Evolutionary conservation across 2,888 invertebrate genomes (phyloP).

Genomic region (Phalangium opilio): DNA sequence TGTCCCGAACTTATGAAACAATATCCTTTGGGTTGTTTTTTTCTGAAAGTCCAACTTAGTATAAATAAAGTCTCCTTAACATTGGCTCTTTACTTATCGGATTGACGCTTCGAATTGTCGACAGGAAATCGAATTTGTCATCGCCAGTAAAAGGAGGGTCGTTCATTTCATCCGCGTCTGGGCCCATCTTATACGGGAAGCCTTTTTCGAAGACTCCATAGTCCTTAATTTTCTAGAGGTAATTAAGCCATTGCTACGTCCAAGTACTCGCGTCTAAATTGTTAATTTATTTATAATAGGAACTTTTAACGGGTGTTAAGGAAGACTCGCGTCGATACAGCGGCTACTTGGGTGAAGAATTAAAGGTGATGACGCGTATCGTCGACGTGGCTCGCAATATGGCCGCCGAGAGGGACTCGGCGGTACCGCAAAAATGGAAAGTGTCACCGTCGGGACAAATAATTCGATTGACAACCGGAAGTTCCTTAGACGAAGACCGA

Average conservation of each 20-base stretch:
- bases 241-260: slow-evolving; percentile 10
- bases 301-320: slow-evolving; percentile 51
- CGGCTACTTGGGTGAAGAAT: slow-evolving; percentile 45
- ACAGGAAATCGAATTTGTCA: slow-evolving; percentile 45
- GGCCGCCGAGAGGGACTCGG: neutral
- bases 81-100: slow-evolving; percentile 24
- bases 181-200: slow-evolving; percentile 52
- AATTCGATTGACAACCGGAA: slow-evolving; percentile 16
- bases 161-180: slow-evolving; percentile 62
- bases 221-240: slow-evolving; percentile 57
- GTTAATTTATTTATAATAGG: slow-evolving; percentile 32
- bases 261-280: slow-evolving; percentile 2
- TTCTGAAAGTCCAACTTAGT: neutral
- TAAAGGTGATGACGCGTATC: slow-evolving; percentile 50
- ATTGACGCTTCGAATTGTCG: slow-evolving; percentile 26
- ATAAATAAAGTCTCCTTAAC: neutral
- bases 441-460: slow-evolving; percentile 20
- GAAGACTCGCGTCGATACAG: slow-evolving; percentile 42
- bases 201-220: slow-evolving; percentile 55
- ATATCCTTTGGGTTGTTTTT: slow-evolving; percentile 45
- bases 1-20: slow-evolving; percentile 55
- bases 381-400: slow-evolving; percentile 18
- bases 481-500: slow-evolving; percentile 12
- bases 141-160: slow-evolving; percentile 55
- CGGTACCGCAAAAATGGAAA: slow-evolving; percentile 20